These are phyloP conservation scores for Patella depressa DNA, from an alignment of 2,888 invertebrate genomes.

Conservation along the genomic window DNA sequence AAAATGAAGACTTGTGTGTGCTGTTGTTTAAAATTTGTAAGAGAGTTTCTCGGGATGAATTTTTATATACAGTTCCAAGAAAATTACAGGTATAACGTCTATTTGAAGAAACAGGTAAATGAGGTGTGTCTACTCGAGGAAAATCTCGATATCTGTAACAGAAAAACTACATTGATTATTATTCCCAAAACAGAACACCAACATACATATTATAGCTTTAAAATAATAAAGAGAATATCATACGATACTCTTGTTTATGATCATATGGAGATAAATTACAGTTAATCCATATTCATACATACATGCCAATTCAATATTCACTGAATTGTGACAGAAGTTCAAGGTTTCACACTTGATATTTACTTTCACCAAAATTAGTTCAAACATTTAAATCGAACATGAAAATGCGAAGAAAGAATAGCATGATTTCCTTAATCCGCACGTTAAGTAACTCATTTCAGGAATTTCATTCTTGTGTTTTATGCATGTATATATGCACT, in stretches of 20 bases:
- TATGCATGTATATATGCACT: too few relatives aligned
- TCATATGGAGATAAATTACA: background rate
- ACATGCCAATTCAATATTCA: too few relatives aligned
- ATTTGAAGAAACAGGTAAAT: conserved; percentile 62
- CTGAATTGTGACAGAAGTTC: too few relatives aligned
- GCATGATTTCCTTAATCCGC: too few relatives aligned
- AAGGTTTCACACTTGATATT: too few relatives aligned
- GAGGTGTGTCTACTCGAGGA: conserved; percentile 67
- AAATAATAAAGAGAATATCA: background rate
- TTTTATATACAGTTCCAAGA: conserved; percentile 73
- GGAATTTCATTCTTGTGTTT: too few relatives aligned
- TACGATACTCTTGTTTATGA: background rate
- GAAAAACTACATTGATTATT: background rate
- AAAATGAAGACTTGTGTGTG: conserved; percentile 51
- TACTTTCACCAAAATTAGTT: too few relatives aligned
- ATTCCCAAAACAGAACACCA: background rate
- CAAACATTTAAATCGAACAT: too few relatives aligned
- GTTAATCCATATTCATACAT: too few relatives aligned
- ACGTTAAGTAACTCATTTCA: too few relatives aligned
- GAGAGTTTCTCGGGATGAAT: conserved; percentile 72
- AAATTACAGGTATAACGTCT: conserved; percentile 73
- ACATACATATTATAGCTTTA: background rate
- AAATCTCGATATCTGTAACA: conserved; percentile 72
- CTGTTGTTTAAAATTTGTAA: conserved; percentile 59
- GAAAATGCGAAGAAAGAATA: too few relatives aligned